phyloP scores from a whole-genome alignment of 2,888 invertebrate genomes.

The Sturmia bella region DNA sequence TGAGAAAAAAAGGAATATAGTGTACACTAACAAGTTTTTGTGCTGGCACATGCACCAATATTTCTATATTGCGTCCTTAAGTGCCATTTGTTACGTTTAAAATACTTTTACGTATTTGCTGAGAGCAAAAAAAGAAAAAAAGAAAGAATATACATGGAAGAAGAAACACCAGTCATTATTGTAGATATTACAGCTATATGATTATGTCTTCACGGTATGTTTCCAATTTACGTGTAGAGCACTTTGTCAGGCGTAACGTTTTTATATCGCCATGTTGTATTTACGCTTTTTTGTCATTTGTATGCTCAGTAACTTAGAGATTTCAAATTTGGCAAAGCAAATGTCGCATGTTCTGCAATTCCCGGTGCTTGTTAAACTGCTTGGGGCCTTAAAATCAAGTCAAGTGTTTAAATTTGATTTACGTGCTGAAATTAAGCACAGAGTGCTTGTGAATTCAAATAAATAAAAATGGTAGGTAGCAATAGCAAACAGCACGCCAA shows the following conservation, averaged over 20 bases:
- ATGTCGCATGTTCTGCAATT: constrained; percentile 68
- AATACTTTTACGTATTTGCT: constrained; percentile 22
- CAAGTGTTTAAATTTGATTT: constrained; percentile 80
- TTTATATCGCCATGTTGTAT: constrained; percentile 42
- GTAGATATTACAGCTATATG: constrained; percentile 30
- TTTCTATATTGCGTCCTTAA: constrained; percentile 41
- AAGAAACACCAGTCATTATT: constrained; percentile 39
- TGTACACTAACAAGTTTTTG: constrained; percentile 1
- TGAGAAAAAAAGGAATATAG: constrained; percentile 20
- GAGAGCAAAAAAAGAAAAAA: background rate
- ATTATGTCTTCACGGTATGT: constrained; percentile 31
- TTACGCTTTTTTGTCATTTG: constrained; percentile 32
- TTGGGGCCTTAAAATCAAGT: constrained; percentile 75
- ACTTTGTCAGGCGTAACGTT: constrained; percentile 45
- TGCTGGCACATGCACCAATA: constrained; percentile 23
- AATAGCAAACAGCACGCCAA: constrained; percentile 15
- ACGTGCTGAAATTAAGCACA: constrained; percentile 72
- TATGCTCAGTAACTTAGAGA: constrained; percentile 35
- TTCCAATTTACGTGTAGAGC: constrained; percentile 44
- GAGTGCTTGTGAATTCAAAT: constrained; percentile 20
- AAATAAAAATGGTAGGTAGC: constrained; percentile 14
- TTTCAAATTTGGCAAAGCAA: constrained; percentile 69
- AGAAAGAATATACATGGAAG: too few relatives aligned
- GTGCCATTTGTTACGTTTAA: constrained; percentile 43
- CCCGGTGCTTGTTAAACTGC: constrained; percentile 64